Percentiles rank a stretch among this genome's conserved stretches.
Evolutionary conservation across 64 coral and sea anemone species (phyloP).

Genomic region (Trachythela sp.): DNA sequence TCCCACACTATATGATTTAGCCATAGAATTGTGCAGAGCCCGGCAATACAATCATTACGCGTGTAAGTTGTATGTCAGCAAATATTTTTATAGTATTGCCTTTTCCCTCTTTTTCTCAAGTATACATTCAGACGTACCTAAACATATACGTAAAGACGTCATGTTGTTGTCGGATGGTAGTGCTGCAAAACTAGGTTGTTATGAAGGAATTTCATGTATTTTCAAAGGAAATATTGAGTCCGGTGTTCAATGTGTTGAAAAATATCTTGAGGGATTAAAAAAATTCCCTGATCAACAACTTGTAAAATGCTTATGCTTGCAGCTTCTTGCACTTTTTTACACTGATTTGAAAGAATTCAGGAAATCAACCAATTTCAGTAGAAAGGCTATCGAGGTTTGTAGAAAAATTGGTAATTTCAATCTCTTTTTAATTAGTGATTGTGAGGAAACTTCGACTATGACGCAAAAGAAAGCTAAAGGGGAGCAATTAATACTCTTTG

Average conservation of each 20-base stretch:
- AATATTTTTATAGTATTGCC: no score
- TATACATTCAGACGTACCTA: no score
- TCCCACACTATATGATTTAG: background rate
- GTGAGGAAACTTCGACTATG: no score
- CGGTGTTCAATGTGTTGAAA: background rate
- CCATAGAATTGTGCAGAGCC: background rate
- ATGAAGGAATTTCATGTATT: background rate
- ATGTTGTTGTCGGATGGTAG: no score
- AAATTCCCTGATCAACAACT: background rate
- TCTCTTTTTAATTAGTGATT: background rate
- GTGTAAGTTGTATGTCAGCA: background rate
- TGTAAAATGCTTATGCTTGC: background rate
- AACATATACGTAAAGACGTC: no score
- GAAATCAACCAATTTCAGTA: background rate
- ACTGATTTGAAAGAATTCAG: background rate
- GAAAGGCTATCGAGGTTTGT: background rate
- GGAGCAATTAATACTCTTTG: no score
- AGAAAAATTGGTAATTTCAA: background rate
- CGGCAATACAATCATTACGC: background rate
- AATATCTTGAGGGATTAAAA: background rate
- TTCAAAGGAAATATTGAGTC: background rate
- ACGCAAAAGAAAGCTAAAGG: no score
- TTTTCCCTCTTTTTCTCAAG: no score
- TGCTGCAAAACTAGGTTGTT: background rate
- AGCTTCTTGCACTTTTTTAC: background rate